Evolutionary conservation across 2,113 vertebrate genomes (phyloP), one percentile per base, ranked within the genome.

Genomic region (Aldabrachelys gigantea): DNA sequence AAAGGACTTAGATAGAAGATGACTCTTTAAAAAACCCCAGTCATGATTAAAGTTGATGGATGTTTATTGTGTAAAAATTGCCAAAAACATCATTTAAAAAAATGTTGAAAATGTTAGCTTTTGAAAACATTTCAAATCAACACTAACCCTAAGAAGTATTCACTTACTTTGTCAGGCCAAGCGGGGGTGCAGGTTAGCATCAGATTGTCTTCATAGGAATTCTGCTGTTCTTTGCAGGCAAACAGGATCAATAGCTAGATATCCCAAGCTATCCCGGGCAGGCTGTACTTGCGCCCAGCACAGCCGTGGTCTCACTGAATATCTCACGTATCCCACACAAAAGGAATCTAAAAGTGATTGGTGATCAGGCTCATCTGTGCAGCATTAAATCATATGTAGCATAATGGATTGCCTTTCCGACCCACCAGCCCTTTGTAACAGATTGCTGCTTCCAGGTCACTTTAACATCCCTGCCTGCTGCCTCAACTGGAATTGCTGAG

Each of bases 151-250:
- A 49, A 52, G 11, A 41, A 19, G 1, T 0, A 65, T 5, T 16
- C 72, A 8, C 72, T 10, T 29, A 19, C 76, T 49, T 8, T 0
- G 22, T n/a, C 89, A 75, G 44, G n/a, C 5, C 44, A 25, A 3
- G 49, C 83, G 16, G 49, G 24, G 10, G 49, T 2, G 0, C 1
- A 0, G 0, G 5, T 3, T 80, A 12, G 3, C 11, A 8, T 8
- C 27, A 76, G 49, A 4, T n/a, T 21, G 53, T 83, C 54, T 79
- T 27, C 53, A 83, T 79, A 0, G 0, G 52, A 7, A 38, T 52
- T 8, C 49, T 87, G 38, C 35, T 38, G 21, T 8, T 44, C n/a
- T 84, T 41, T 13, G 69, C 69, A 16, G 0, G n/a, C 1, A 0
- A 31, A 25, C 83, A 49, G 59, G 47, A 65, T 78, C 62, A 91